Evolutionary conservation across 2,888 invertebrate species (phyloP), one percentile per base, ranked within the genome.

Genomic region (Polymixis flavicincta): DNA sequence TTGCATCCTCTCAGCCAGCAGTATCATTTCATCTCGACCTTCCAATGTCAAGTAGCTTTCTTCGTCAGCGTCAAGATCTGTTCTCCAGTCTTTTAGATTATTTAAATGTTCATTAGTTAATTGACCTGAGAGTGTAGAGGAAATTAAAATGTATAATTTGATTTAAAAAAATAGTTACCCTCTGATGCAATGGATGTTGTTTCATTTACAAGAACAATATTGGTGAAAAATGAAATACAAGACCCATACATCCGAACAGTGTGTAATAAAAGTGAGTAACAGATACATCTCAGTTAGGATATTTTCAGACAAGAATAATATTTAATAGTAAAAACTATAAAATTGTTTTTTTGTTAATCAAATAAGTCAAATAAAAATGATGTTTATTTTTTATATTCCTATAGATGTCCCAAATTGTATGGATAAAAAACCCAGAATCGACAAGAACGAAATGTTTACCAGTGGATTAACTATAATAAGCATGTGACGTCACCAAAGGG

Each of bases 1-100:
- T 86, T 98, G 97, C 96, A 98, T 98, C 88, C 98, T 96, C 90
- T 98, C 97, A 22, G 97, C 98, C 37, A 98, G 93, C 70, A 97
- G 95, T 50, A 97, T 93, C 96, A 98, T 97, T 93, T 98, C 98
- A 90, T 97, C 97, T 90, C 97, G 97, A 0, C 98, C 98, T 92
- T 98, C 98, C n/a, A 96, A 93, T 0, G 98, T 97, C 63, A 98
- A 92, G 83, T 94, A 94, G 90, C 97, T 98, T 63, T 97, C 97
- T 78, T 97, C 94, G 0, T 96, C 93, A 17, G 92, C 85, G 48
- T 96, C 93, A 22, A 97, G 91, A 68, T 94, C 92, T 69, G 95
- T 92, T 61, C 94, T 93, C 98, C 98, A 98, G 37, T 96, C 92
- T 76, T 95, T 91, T 54, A 98, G 91, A 57, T 90, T 89, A 60